These are phyloP conservation scores for Rhingia campestris DNA, from an alignment of 2,888 invertebrate species.

Conservation along the genomic window DNA sequence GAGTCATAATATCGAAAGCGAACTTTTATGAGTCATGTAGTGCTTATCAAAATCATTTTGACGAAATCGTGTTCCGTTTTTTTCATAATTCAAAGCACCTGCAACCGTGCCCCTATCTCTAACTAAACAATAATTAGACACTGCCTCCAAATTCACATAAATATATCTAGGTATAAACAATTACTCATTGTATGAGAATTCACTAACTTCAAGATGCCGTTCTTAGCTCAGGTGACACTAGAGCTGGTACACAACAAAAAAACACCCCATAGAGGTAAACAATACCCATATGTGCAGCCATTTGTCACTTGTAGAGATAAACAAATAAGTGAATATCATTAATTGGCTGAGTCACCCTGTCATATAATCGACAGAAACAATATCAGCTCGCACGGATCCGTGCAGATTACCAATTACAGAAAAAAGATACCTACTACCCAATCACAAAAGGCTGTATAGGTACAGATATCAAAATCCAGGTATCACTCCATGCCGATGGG, in stretches of 20 bases:
- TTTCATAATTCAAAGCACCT: too few relatives aligned
- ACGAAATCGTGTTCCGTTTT: too few relatives aligned
- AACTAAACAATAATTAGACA: neutral
- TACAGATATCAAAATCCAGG: too few relatives aligned
- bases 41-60: too few relatives aligned
- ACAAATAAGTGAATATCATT: conserved; percentile 30
- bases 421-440: conserved; percentile 8
- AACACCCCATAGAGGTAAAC: conserved; percentile 15
- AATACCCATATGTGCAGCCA: conserved; percentile 32
- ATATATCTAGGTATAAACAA: neutral
- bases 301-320: conserved; percentile 29
- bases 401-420: conserved; percentile 32
- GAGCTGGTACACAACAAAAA: conserved; percentile 8
- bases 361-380: conserved; percentile 46
- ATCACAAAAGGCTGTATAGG: conserved; percentile 1
- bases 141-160: too few relatives aligned
- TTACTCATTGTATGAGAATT: conserved; percentile 23
- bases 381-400: conserved; percentile 15
- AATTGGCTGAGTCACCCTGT: conserved; percentile 40
- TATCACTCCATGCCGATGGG: too few relatives aligned
- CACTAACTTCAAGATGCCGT: conserved; percentile 8
- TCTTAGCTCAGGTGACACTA: conserved; percentile 34
- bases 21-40: too few relatives aligned
- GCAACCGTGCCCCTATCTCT: too few relatives aligned
- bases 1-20: too few relatives aligned